Base-by-base conservation (phyloP, 2,888 invertebrate genomes). In the Gerris lacustris region DNA sequence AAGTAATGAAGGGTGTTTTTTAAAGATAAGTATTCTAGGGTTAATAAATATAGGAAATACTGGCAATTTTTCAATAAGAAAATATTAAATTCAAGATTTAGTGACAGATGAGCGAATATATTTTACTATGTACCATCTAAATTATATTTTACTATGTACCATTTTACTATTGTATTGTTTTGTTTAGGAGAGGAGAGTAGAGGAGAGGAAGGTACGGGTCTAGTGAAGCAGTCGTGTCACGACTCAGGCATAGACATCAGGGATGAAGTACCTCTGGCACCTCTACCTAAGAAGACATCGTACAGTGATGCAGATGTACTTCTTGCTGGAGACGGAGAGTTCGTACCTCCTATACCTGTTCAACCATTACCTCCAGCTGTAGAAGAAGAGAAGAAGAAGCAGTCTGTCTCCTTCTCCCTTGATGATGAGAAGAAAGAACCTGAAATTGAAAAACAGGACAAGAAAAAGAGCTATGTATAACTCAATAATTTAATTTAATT, bases 161-260 rank as follows among this genome's bases (percentile, higher is more conserved):
- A 1, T 31, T 31, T 31, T 2, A 31, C 31, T 31, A 31, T 31
- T 31, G 31, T 31, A 31, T 4, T 4, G 4, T 69, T n/a, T 64
- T 18, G 77, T 43, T 76, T 78, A 74, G 74, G 43, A 44, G 71
- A 71, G 17, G 68, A 45, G 47, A 79, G 77, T 45, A 79, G 79
- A 73, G 79, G 79, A 69, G 81, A 80, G 67, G 73, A 63, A 74
- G 79, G 80, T 75, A 77, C 73, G 80, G 74, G 73, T 62, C 85
- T 91, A 79, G 88, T 88, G 77, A 92, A 92, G 81, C 87, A 89
- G 77, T 90, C 91, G 77, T 92, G 91, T 83, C 92, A 92, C 81
- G 92, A 93, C 83, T 92, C 92, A 11, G 92, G 92, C 77, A 92
- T 93, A 78, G 92, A 93, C 81, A 92, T 92, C 77, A 86, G 91